phyloP scores from a whole-genome alignment of 1,140 invertebrate genomes.

The Aplysia californica region DNA sequence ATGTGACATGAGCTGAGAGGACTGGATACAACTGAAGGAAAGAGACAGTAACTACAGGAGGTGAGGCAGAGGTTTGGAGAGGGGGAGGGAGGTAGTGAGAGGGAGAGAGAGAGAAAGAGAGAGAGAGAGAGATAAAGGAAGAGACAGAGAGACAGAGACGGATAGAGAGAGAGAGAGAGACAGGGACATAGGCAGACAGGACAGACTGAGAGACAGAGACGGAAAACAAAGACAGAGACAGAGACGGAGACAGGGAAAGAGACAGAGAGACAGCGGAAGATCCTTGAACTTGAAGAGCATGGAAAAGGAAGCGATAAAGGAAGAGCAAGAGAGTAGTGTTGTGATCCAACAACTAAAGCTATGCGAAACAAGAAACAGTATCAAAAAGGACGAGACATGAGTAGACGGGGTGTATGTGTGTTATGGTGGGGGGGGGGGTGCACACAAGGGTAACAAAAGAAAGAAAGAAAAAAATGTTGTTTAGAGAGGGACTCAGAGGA shows the following conservation, averaged over 20 bases:
- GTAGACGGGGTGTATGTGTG: no score
- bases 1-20: no score
- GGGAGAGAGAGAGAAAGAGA: slow-evolving; percentile 7
- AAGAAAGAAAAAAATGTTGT: no score
- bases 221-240: neutral
- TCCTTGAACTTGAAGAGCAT: no score
- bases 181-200: neutral
- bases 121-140: slow-evolving; percentile 14
- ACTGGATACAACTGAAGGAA: no score
- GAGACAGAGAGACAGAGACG: neutral
- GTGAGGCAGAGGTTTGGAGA: neutral
- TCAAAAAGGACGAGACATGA: no score
- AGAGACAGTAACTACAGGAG: no score
- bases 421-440: no score
- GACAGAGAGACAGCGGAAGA: neutral
- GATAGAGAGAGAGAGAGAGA: neutral
- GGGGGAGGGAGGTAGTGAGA: neutral
- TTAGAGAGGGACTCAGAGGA: no score
- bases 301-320: slow-evolving; percentile 7
- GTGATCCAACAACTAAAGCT: no score
- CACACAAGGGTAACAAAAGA: no score
- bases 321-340: slow-evolving; percentile 9
- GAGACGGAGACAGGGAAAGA: neutral
- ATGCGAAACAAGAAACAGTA: no score
- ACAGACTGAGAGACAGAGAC: neutral